Base-by-base conservation (phyloP, 2,888 invertebrate species). In the Blomia tropicalis region DNA sequence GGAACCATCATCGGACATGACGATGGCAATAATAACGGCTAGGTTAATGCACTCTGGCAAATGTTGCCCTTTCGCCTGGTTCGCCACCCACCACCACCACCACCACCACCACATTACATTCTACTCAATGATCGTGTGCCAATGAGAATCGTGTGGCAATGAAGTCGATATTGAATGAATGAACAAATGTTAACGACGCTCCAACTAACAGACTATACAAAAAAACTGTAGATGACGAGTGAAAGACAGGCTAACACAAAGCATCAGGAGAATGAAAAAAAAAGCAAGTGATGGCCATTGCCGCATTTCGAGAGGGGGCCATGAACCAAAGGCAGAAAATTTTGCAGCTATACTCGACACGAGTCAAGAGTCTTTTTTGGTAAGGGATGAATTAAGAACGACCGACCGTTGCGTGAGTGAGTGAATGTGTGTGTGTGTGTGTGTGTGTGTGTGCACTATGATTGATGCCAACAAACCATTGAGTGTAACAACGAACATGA, bases 41-140 rank as follows among this genome's bases (percentile, higher is more conserved):
- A 19, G 51, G 51, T 47, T 47, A 47, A 47, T 47, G 51, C 51
- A 47, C 51, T 47, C 51, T 7, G 14, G 14, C 41, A 14, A 14
- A 17, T n/a, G 51, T 27, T 47, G 51, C 7, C 51, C 23, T 47
- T n/a, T 47, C 51, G 51, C 51, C 51, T 47, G n/a, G n/a, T n/a
- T n/a, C n/a, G n/a, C n/a, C n/a, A n/a, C n/a, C n/a, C n/a, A n/a
- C n/a, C n/a, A n/a, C n/a, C n/a, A n/a, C n/a, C n/a, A n/a, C n/a
- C n/a, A n/a, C n/a, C n/a, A n/a, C n/a, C n/a, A n/a, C n/a, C n/a
- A n/a, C n/a, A n/a, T n/a, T n/a, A n/a, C n/a, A 7, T 47, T 7
- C 51, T 25, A n/a, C 22, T 19, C 7, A 27, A n/a, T 47, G 51
- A 47, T 47, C 51, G 51, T 47, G 51, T 47, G 51, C 51, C 51